These are phyloP conservation scores for Sphenodon punctatus DNA, from an alignment of 2,797 vertebrate genomes.

Conservation along the genomic window DNA sequence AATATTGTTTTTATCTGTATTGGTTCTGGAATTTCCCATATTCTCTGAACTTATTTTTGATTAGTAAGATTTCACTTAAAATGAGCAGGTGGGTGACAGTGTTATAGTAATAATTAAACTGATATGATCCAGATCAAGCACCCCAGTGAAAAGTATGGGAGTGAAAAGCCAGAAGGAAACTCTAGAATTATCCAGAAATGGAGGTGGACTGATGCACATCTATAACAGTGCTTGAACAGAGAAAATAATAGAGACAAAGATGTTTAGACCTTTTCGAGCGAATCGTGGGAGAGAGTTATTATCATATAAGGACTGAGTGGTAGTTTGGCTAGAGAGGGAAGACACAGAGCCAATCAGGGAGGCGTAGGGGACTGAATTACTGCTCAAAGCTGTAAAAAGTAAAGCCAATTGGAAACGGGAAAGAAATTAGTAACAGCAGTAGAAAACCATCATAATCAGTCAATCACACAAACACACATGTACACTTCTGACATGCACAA, in stretches of 20 bases:
- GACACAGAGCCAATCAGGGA: constrained; percentile 85
- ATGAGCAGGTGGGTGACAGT: constrained; percentile 30
- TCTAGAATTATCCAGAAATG: constrained; percentile 70
- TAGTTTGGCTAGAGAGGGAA: constrained; percentile 84
- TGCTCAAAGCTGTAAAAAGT: constrained; percentile 84
- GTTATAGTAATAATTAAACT: constrained; percentile 28
- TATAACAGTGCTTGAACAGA: constrained; percentile 82
- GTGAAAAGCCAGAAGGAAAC: constrained; percentile 75
- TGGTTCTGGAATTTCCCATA: constrained; percentile 31
- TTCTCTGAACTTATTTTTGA: constrained; percentile 18
- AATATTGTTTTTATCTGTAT: constrained; percentile 1
- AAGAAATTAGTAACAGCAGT: constrained; percentile 82
- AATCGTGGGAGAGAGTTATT: constrained; percentile 83
- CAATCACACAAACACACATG: constrained; percentile 59
- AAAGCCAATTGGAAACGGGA: constrained; percentile 83
- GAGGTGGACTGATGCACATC: constrained; percentile 80
- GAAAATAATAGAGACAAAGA: constrained; percentile 84
- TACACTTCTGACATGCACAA: constrained; percentile 72
- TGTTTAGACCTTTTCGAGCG: constrained; percentile 87
- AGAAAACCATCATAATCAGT: constrained; percentile 71
- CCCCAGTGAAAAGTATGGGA: constrained; percentile 84
- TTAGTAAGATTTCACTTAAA: constrained; percentile 33
- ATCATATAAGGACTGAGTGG: constrained; percentile 84
- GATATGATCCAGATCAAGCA: constrained; percentile 84
- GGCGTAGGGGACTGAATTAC: constrained; percentile 83